Evolutionary conservation across 1,140 invertebrate species (phyloP).

Genomic region (Melitaea cinxia): DNA sequence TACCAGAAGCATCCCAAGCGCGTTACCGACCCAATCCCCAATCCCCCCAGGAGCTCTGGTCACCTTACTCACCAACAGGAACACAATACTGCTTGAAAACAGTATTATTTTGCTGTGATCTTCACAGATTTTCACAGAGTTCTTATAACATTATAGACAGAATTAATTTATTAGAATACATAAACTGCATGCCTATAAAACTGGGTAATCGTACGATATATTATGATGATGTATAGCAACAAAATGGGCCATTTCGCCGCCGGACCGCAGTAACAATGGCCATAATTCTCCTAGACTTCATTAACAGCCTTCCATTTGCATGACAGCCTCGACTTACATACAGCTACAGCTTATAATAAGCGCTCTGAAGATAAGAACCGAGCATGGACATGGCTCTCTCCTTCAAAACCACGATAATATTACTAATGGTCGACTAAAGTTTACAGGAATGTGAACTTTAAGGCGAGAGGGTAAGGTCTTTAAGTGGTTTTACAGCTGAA

Average conservation of each 20-base stretch:
- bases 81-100: no score
- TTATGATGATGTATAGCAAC: slow-evolving; percentile 75
- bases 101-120: no score
- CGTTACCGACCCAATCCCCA: no score
- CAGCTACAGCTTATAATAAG: slow-evolving; percentile 69
- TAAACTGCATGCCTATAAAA: slow-evolving; percentile 54
- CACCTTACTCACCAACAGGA: no score
- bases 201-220: slow-evolving; percentile 72
- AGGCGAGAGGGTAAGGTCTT: slow-evolving; percentile 16
- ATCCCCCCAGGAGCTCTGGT: no score
- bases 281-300: slow-evolving; percentile 79
- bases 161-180: slow-evolving; percentile 11
- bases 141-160: not conserved
- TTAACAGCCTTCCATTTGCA: slow-evolving; percentile 81
- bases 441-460: slow-evolving; percentile 49
- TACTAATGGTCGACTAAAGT: not conserved
- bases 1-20: no score
- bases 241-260: slow-evolving; percentile 75
- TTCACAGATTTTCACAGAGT: not conserved
- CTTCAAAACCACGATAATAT: slow-evolving; percentile 19
- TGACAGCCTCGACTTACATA: slow-evolving; percentile 73
- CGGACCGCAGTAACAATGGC: slow-evolving; percentile 76
- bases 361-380: slow-evolving; percentile 56
- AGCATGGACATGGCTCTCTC: slow-evolving; percentile 51
- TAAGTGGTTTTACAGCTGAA: slow-evolving; percentile 20